These are phyloP conservation scores for Hycleus phaleratus DNA, from an alignment of 1,140 invertebrate species.

Conservation along the genomic window DNA sequence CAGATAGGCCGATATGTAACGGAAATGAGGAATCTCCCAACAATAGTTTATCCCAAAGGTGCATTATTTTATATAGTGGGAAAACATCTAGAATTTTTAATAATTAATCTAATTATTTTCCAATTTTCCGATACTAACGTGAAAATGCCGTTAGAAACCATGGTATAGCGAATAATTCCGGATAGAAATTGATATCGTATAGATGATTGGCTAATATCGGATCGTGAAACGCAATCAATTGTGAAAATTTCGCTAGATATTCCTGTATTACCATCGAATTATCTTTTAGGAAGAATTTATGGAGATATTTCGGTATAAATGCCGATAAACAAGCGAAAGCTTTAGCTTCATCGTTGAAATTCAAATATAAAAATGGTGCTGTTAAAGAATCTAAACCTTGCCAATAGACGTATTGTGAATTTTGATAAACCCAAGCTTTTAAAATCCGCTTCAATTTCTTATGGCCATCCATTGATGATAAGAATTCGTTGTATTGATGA, in stretches of 20 bases:
- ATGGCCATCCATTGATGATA: constrained; percentile 89
- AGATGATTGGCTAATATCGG: constrained; percentile 87
- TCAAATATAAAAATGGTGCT: constrained; percentile 75
- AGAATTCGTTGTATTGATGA: constrained; percentile 96
- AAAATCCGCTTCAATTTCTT: constrained; percentile 86
- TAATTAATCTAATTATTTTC: no score
- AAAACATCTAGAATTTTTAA: constrained; percentile 70
- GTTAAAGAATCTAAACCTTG: constrained; percentile 97
- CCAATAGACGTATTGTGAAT: constrained; percentile 98
- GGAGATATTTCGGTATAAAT: constrained; percentile 94
- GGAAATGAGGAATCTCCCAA: constrained; percentile 92
- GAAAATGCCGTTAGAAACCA: constrained; percentile 99
- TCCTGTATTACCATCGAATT: constrained; percentile 96
- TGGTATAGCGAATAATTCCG: constrained; percentile 98
- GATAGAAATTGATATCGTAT: constrained; percentile 88
- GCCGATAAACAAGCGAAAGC: constrained; percentile 89
- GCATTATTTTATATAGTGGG: constrained; percentile 95
- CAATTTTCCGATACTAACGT: constrained; percentile 58
- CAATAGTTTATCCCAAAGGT: constrained; percentile 95
- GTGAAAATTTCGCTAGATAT: constrained; percentile 94
- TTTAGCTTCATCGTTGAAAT: constrained; percentile 95
- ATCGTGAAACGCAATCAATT: constrained; percentile 93
- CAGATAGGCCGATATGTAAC: constrained; percentile 88
- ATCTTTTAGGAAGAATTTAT: constrained; percentile 98
- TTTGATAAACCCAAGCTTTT: constrained; percentile 93